A percentile compares a stretch with the other conserved stretches of the same genome.
Evolutionary conservation across 2,888 invertebrate species (phyloP).

Genomic region (Drosophila mimica): DNA sequence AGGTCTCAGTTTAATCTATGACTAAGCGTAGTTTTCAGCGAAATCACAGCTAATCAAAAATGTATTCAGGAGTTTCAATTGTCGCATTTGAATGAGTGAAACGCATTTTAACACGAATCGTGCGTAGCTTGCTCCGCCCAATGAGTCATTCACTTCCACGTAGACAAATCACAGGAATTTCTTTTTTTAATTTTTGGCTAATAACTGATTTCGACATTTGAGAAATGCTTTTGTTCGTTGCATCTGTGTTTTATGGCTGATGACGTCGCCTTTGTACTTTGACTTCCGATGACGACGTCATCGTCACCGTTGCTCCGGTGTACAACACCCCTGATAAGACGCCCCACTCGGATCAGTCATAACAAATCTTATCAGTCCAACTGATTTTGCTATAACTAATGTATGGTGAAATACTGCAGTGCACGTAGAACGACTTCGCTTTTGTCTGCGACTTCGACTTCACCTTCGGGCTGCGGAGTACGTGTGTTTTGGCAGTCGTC

Average conservation of each 20-base stretch:
- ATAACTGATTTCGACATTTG: conserved; percentile 9
- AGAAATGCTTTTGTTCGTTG: conserved; percentile 15
- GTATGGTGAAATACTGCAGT: conserved; percentile 67
- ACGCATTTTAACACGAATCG: conserved; percentile 6
- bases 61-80: not conserved
- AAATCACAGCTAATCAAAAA: conserved; percentile 5
- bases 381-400: conserved; percentile 11
- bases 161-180: not conserved
- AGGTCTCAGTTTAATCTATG: not conserved
- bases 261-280: conserved; percentile 58
- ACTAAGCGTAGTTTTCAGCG: conserved; percentile 15
- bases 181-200: not conserved
- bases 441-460: conserved; percentile 1
- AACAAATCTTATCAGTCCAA: conserved; percentile 48
- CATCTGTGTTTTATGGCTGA: conserved; percentile 31
- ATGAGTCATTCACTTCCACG: conserved; percentile 17
- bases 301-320: not conserved
- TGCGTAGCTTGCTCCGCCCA: not conserved
- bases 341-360: conserved; percentile 67
- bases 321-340: conserved; percentile 57
- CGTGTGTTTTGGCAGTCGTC: conserved; percentile 46
- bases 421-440: conserved; percentile 68
- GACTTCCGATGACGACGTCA: conserved; percentile 29
- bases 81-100: not conserved
- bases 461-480: conserved; percentile 40